phyloP scores from a whole-genome alignment of 2,113 vertebrate genomes.

The Bujurquina vittata region DNA sequence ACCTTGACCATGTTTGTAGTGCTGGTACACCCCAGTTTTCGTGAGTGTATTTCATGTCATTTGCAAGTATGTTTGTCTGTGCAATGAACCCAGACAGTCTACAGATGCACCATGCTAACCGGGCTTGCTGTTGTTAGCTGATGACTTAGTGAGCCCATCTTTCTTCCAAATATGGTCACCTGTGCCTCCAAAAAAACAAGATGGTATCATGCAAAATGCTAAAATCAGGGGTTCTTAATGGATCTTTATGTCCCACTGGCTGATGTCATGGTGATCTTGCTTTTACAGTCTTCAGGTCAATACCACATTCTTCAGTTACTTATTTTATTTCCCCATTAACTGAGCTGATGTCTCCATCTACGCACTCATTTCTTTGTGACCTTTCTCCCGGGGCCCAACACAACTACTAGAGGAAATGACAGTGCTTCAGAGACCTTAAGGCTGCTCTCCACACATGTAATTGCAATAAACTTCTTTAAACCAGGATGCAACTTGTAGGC shows the following conservation, averaged over 20 bases:
- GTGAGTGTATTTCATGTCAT: background rate
- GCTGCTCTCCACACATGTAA: constrained; percentile 32
- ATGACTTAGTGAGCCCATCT: background rate
- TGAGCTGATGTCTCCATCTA: background rate
- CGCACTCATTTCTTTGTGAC: background rate
- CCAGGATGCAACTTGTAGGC: constrained; percentile 37
- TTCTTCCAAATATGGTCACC: background rate
- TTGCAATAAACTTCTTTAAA: constrained; percentile 55
- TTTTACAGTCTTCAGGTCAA: background rate
- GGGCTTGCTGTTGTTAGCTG: background rate
- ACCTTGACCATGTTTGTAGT: background rate
- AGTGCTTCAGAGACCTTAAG: background rate
- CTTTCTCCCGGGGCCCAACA: background rate
- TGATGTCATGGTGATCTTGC: background rate
- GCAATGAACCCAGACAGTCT: background rate
- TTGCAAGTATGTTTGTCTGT: background rate
- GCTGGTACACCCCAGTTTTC: background rate
- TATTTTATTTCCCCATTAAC: background rate
- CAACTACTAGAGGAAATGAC: background rate
- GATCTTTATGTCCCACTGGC: background rate
- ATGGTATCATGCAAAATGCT: background rate
- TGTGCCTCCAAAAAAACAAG: background rate
- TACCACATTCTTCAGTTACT: background rate
- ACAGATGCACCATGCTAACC: background rate
- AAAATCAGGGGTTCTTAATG: background rate